Evolutionary conservation across 2,113 vertebrate species (phyloP).

Genomic region (Nanger granti): DNA sequence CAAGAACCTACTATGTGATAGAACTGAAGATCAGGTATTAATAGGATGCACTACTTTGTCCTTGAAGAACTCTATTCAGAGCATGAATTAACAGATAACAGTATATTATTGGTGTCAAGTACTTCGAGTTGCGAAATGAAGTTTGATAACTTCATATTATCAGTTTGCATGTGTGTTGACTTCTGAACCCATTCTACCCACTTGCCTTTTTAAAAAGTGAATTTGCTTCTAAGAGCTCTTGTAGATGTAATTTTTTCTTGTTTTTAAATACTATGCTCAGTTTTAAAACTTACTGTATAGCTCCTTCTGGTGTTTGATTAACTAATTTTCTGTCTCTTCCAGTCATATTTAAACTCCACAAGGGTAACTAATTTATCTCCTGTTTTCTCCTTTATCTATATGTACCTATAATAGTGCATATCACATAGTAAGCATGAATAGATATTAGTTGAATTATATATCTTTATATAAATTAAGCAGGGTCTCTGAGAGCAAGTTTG

Average conservation of each 20-base stretch:
- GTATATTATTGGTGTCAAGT: neutral
- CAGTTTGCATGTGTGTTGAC: neutral
- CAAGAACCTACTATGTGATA: neutral
- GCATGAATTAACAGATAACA: neutral
- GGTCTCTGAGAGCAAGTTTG: neutral
- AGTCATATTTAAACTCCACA: neutral
- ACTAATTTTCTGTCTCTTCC: neutral
- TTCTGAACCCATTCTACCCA: neutral
- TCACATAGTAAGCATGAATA: neutral
- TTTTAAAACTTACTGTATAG: neutral
- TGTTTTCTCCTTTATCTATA: neutral
- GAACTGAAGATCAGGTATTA: neutral
- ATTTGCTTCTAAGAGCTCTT: neutral
- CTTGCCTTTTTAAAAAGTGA: conserved; percentile 9
- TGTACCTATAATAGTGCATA: neutral
- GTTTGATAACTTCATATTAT: neutral
- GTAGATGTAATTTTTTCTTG: neutral
- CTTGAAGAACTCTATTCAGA: neutral
- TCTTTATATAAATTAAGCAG: neutral
- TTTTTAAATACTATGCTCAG: conserved; percentile 10
- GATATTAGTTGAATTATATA: neutral
- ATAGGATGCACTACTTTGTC: neutral
- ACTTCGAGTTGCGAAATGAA: neutral
- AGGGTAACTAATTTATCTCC: neutral
- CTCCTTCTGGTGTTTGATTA: neutral